Conservation (phyloP, 1,140 invertebrate species). For the Drosophila quadrilineata region DNA sequence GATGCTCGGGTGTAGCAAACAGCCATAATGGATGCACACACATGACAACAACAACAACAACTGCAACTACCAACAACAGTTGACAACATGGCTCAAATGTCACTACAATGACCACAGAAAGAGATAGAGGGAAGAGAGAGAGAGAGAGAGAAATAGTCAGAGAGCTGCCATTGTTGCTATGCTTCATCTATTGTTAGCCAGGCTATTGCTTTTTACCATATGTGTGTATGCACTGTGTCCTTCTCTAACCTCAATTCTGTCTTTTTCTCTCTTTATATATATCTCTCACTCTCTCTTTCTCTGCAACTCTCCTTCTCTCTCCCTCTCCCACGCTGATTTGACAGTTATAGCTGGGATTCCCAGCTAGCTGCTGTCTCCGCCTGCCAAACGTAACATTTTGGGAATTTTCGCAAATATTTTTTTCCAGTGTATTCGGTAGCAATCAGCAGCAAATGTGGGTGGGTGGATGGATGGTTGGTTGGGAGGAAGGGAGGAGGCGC, state of each 20-base stretch:
- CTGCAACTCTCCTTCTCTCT: not conserved
- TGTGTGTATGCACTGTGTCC: conserved; percentile 31
- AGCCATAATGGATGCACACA: conserved; percentile 69
- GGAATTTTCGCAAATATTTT: no score
- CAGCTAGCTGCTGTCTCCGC: conserved; percentile 42
- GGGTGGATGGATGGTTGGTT: no score
- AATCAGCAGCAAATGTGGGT: no score
- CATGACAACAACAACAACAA: conserved; percentile 41
- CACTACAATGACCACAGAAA: no score
- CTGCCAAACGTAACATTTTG: conserved; percentile 62
- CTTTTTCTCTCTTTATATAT: not conserved
- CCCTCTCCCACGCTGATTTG: not conserved
- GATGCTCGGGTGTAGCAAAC: conserved; percentile 49
- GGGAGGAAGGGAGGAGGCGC: no score
- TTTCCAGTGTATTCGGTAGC: no score
- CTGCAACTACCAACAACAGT: conserved; percentile 38
- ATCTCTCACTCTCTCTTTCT: not conserved
- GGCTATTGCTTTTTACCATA: conserved; percentile 36
- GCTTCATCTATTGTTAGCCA: conserved; percentile 31
- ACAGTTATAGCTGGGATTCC: conserved; percentile 18
- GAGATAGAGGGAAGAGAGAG: no score
- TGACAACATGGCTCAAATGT: conserved; percentile 77
- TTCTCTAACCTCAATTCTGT: not conserved
- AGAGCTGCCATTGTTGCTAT: conserved; percentile 35
- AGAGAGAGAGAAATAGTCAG: conserved; percentile 69